Evolutionary conservation across 2,888 invertebrate species (phyloP).

Genomic region (Helicoverpa assulta): DNA sequence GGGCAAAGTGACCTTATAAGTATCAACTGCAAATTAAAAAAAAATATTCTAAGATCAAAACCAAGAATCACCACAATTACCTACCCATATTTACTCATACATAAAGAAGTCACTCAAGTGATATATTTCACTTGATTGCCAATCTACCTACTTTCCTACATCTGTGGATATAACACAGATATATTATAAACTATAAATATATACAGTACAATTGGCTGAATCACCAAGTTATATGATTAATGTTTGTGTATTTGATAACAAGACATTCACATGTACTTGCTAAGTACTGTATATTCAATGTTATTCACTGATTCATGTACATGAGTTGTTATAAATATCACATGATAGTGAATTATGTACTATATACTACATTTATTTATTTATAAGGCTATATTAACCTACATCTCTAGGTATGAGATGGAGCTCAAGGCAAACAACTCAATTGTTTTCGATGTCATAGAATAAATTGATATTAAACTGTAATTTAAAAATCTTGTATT

Average conservation of each 20-base stretch:
- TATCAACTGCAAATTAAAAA: no score
- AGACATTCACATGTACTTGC: constrained; percentile 16
- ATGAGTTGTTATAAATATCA: constrained; percentile 22
- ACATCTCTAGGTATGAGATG: constrained; percentile 1
- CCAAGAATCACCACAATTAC: no score
- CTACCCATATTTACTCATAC: no score
- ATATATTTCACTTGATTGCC: no score
- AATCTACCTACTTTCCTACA: no score
- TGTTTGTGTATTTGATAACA: constrained; percentile 42
- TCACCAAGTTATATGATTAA: constrained; percentile 29
- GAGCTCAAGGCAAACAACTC: constrained; percentile 40
- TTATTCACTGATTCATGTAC: constrained; percentile 27
- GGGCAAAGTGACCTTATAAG: no score
- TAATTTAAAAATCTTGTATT: neutral
- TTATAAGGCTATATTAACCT: constrained; percentile 10
- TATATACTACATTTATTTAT: neutral
- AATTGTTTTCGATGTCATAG: constrained; percentile 9
- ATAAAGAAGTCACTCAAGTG: no score
- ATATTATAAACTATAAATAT: constrained; percentile 13
- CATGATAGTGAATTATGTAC: constrained; percentile 2
- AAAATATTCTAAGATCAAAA: no score
- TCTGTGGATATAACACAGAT: neutral
- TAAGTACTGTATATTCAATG: constrained; percentile 31
- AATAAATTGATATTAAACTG: constrained; percentile 6
- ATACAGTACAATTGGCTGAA: constrained; percentile 10